phyloP scores from a whole-genome alignment of 2,888 invertebrate genomes.

The Epistrophella euchroma region DNA sequence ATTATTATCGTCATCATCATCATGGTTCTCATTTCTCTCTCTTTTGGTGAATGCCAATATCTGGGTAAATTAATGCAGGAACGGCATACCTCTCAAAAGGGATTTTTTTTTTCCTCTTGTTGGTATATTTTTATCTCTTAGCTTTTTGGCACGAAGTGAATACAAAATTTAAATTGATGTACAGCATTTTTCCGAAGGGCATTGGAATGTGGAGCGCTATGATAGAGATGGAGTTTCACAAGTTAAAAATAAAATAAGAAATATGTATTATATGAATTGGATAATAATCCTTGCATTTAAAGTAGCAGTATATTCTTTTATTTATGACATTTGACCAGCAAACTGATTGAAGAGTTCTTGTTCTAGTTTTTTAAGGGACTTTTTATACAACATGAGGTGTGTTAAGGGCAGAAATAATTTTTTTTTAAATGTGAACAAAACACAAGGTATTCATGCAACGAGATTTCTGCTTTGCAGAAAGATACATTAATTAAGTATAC shows the following conservation, averaged over 20 bases:
- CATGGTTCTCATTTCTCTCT: slow-evolving; percentile 54
- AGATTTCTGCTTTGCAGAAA: too few relatives aligned
- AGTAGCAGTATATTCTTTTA: background rate
- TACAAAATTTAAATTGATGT: slow-evolving; percentile 74
- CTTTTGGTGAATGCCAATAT: slow-evolving; percentile 73
- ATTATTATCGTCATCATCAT: slow-evolving; percentile 72
- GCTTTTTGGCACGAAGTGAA: slow-evolving; percentile 74
- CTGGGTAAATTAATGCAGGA: slow-evolving; percentile 72
- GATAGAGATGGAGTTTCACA: slow-evolving; percentile 18
- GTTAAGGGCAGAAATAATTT: too few relatives aligned
- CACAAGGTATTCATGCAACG: too few relatives aligned
- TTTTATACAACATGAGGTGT: too few relatives aligned
- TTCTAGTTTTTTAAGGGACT: background rate
- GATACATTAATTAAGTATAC: too few relatives aligned
- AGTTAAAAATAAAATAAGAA: background rate
- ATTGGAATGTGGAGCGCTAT: slow-evolving; percentile 36
- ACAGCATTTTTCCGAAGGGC: slow-evolving; percentile 39
- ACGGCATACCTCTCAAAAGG: slow-evolving; percentile 64
- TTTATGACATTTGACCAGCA: background rate
- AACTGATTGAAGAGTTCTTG: background rate
- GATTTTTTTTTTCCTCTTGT: slow-evolving; percentile 48
- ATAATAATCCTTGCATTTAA: slow-evolving; percentile 26
- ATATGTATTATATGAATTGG: background rate
- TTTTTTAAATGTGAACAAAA: too few relatives aligned
- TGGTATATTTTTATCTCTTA: slow-evolving; percentile 53